Evolutionary conservation across 2,113 vertebrate species (phyloP).

Genomic region (Podiceps cristatus): DNA sequence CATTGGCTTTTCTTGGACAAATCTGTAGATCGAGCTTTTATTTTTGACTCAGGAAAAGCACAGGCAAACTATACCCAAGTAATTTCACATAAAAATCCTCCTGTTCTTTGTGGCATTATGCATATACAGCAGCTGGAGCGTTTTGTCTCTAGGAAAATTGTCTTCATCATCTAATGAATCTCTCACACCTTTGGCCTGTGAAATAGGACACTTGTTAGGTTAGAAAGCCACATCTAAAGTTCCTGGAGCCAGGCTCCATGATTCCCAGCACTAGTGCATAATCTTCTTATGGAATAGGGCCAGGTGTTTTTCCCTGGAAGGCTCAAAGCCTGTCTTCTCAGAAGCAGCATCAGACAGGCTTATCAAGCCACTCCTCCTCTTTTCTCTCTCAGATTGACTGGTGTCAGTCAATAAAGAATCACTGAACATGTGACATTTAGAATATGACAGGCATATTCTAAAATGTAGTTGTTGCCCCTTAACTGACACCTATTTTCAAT

Average conservation of each 20-base stretch:
- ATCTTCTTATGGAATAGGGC: not conserved
- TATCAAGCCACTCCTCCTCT: not conserved
- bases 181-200: not conserved
- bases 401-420: constrained; percentile 17
- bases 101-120: not conserved
- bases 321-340: not conserved
- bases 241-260: not conserved
- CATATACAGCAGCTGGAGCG: not conserved
- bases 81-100: not conserved
- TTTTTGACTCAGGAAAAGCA: not conserved
- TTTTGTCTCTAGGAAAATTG: not conserved
- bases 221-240: not conserved
- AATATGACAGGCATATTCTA: constrained; percentile 58
- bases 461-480: constrained; percentile 50
- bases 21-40: not conserved
- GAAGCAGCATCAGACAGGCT: not conserved
- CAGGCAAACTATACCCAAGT: not conserved
- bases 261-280: not conserved
- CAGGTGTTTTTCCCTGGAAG: not conserved
- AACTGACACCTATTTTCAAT: constrained; percentile 56
- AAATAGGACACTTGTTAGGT: not conserved
- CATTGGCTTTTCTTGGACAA: not conserved
- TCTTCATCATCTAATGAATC: not conserved
- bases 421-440: constrained; percentile 5
- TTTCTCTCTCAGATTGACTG: not conserved